These are phyloP conservation scores for Noctua janthina DNA, from an alignment of 2,888 invertebrate genomes.

Conservation along the genomic window DNA sequence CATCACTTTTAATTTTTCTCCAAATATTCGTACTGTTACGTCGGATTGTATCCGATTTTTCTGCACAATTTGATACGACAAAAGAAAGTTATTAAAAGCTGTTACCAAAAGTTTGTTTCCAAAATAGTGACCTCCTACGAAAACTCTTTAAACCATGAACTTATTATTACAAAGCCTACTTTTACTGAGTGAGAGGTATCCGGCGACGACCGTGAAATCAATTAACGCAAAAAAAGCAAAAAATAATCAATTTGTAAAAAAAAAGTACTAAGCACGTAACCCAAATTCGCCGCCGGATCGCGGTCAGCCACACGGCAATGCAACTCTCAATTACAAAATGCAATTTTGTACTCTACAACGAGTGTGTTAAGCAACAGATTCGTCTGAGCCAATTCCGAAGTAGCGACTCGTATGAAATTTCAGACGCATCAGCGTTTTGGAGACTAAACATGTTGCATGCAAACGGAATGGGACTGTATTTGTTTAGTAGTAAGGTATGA, in stretches of 20 bases:
- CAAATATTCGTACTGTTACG: neutral
- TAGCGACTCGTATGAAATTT: slow-evolving; percentile 57
- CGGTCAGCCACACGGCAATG: slow-evolving; percentile 59
- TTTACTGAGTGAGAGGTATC: slow-evolving; percentile 64
- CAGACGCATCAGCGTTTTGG: slow-evolving; percentile 63
- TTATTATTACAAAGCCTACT: slow-evolving; percentile 57
- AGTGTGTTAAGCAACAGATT: slow-evolving; percentile 41
- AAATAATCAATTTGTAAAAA: slow-evolving; percentile 55
- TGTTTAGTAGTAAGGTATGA: slow-evolving; percentile 51
- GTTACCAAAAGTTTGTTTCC: slow-evolving; percentile 27
- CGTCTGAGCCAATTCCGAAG: slow-evolving; percentile 29
- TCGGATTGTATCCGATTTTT: neutral
- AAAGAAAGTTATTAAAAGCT: slow-evolving; percentile 11
- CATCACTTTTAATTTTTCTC: neutral
- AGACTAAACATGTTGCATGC: slow-evolving; percentile 24
- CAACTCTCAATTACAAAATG: slow-evolving; percentile 41
- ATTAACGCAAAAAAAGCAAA: slow-evolving; percentile 58
- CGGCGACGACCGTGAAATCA: slow-evolving; percentile 63
- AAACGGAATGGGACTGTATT: slow-evolving; percentile 32
- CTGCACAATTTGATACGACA: neutral
- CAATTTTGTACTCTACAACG: slow-evolving; percentile 51
- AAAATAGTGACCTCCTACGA: slow-evolving; percentile 21
- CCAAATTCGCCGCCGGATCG: slow-evolving; percentile 57
- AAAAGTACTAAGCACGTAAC: slow-evolving; percentile 59
- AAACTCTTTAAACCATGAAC: slow-evolving; percentile 60